Base-by-base conservation (phyloP, 2,113 vertebrate species). In the Zapornia atra region DNA sequence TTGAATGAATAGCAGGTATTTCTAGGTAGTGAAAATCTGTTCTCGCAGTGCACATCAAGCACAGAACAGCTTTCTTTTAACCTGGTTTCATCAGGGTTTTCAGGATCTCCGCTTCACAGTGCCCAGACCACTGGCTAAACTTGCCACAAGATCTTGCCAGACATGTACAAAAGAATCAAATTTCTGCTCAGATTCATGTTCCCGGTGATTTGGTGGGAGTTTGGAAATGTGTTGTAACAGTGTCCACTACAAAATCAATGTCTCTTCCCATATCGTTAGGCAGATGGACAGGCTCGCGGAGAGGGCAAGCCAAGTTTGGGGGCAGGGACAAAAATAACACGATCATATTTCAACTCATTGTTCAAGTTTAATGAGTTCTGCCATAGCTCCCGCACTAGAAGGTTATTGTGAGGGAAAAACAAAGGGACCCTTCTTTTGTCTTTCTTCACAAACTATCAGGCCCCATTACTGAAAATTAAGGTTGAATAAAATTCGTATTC, bases 381-480 rank as follows among this genome's bases (percentile, higher is more conserved):
- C 86, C 70, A 81, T 69, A 78, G 70, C 84, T 93, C 79, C 75
- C 68, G 82, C 92, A 59, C 80, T 96, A 84, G 79, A 76, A 65
- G 94, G 86, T 95, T 92, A 91, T 64, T 89, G 83, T 94, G 91
- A 90, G 66, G 61, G 51, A 93, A 96, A 96, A 88, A 97, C 66
- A 95, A 97, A 96, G 86, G 33, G 68, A 83, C 82, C 90, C 64
- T 82, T 96, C 96, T 97, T 97, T 97, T 92, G 73, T 97, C 94
- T 94, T 95, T 96, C 93, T 96, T 96, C 92, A 96, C 97, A 97
- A 98, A 98, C 98, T 97, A 98, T 98, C 98, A 98, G 98, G 98
- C 98, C 98, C 98, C 98, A 98, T 99, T 99, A 98, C 98, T 98
- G 97, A 98, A 98, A 98, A 98, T 98, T 98, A 98, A 98, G 97